Base-by-base conservation (phyloP, 2,888 invertebrate species). In the Phorcus lineatus region DNA sequence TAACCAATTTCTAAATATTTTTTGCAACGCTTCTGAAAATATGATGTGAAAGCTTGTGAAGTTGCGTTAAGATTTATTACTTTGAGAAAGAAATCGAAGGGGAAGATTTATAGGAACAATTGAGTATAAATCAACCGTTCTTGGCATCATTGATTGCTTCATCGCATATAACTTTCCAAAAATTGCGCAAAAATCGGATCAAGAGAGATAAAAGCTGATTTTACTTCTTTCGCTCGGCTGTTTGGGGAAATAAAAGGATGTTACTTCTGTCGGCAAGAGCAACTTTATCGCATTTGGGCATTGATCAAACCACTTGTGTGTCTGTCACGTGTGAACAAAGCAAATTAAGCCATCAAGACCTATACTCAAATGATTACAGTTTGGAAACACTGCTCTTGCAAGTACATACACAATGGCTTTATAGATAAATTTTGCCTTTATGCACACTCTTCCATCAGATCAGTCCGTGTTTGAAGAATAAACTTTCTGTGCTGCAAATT, bases 91-190 rank as follows among this genome's bases (percentile, higher is more conserved):
- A 62, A 62, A 62, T 28, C 24, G 22, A 28, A 11, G 6, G 62
- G 62, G 62, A 24, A 62, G 62, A 62, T 62, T 62, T 62, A 62
- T 62, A 24, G 62, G 62, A 62, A 62, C 62, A 24, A 62, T 62
- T 28, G 7, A 28, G 28, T 16, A 62, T 62, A 62, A 62, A 62
- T 62, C 62, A 28, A 24, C 62, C 11, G 28, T 24, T 62, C 62
- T 24, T 62, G 62, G 16, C 6, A 24, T 16, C n/a, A 62, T 62
- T 62, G 62, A 22, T 62, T 62, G 11, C 13, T 24, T 62, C 62
- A 62, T 24, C 62, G 17, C 62, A 62, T 62, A 62, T 24, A 62
- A 24, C 62, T 62, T 62, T 28, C 62, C 28, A 28, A 62, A 62
- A 62, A 62, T 28, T 62, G 62, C 62, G 24, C 28, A 62, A 62